Percentiles rank a stretch among this genome's conserved stretches.
phyloP scores from a whole-genome alignment of 2,888 invertebrate genomes.

The Dugesia japonica region DNA sequence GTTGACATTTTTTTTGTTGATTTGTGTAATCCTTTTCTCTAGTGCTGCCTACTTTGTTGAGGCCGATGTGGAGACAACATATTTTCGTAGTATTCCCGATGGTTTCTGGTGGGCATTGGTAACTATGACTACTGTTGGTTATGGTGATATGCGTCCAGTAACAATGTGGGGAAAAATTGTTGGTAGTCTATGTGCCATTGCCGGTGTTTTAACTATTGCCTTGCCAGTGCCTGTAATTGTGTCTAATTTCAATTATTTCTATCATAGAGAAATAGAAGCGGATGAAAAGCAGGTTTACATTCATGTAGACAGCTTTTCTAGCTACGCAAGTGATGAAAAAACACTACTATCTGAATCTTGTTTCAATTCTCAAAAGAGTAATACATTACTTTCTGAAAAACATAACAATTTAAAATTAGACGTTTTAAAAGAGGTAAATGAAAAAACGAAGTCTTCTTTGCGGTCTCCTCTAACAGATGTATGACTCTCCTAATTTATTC shows the following conservation, averaged over 20 bases:
- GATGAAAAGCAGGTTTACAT: slow-evolving; percentile 35
- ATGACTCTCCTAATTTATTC: slow-evolving; percentile 15
- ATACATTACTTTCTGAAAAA: slow-evolving; percentile 8
- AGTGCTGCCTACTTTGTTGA: slow-evolving; percentile 88
- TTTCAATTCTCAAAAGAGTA: slow-evolving; percentile 11
- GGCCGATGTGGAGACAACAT: slow-evolving; percentile 71
- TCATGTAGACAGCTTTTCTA: slow-evolving; percentile 28
- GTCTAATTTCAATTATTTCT: slow-evolving; percentile 99
- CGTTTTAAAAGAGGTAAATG: not conserved
- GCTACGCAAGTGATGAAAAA: not conserved
- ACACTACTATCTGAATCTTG: not conserved
- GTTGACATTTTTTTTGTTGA: slow-evolving; percentile 98
- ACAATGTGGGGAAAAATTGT: slow-evolving; percentile 82
- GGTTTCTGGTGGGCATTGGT: slow-evolving; percentile 83
- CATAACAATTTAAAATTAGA: not conserved
- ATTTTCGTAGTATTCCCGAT: slow-evolving; percentile 84
- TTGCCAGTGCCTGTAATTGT: slow-evolving; percentile 97
- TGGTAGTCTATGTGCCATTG: slow-evolving; percentile 93
- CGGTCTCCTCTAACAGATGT: not conserved
- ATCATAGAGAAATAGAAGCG: slow-evolving; percentile 83
- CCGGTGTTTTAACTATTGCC: slow-evolving; percentile 95
- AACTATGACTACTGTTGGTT: slow-evolving; percentile 96
- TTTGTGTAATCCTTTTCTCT: slow-evolving; percentile 86
- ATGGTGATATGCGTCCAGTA: slow-evolving; percentile 98
- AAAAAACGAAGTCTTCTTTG: not conserved